Conservation (phyloP, 2,113 vertebrate genomes). For the Myocastor coypus region DNA sequence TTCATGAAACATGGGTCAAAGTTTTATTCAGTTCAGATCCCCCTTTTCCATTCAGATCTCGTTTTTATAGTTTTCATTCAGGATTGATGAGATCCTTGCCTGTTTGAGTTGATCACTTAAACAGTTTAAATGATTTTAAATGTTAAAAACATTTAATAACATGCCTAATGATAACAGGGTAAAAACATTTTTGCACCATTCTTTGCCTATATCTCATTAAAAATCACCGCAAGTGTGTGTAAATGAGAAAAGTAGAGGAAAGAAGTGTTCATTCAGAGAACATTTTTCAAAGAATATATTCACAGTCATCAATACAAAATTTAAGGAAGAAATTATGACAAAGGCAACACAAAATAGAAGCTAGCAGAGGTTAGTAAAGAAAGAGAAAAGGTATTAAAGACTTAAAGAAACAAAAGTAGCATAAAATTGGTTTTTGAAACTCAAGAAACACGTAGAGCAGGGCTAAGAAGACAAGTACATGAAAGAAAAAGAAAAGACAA, state of each 20-base stretch:
- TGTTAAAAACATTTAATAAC: not conserved
- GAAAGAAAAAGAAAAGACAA: not conserved
- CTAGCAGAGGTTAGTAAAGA: not conserved
- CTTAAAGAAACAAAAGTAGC: not conserved
- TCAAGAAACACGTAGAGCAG: not conserved
- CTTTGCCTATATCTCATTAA: not conserved
- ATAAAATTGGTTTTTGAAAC: conserved; percentile 38
- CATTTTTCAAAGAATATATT: not conserved
- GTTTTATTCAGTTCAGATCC: not conserved
- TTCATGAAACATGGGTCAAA: not conserved
- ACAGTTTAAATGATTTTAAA: not conserved
- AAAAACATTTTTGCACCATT: conserved; percentile 8
- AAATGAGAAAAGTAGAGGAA: not conserved
- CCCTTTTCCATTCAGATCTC: not conserved
- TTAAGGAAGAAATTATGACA: conserved; percentile 8
- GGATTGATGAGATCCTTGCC: not conserved
- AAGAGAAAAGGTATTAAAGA: not conserved
- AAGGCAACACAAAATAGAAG: conserved; percentile 20
- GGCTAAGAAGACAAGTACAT: not conserved
- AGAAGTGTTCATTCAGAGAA: not conserved
- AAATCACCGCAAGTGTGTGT: not conserved
- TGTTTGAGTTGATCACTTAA: not conserved
- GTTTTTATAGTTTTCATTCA: not conserved
- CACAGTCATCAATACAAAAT: not conserved
- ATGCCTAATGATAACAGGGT: not conserved